These are phyloP conservation scores for Drosophila hamatofila DNA, from an alignment of 2,888 invertebrate species.

Conservation along the genomic window DNA sequence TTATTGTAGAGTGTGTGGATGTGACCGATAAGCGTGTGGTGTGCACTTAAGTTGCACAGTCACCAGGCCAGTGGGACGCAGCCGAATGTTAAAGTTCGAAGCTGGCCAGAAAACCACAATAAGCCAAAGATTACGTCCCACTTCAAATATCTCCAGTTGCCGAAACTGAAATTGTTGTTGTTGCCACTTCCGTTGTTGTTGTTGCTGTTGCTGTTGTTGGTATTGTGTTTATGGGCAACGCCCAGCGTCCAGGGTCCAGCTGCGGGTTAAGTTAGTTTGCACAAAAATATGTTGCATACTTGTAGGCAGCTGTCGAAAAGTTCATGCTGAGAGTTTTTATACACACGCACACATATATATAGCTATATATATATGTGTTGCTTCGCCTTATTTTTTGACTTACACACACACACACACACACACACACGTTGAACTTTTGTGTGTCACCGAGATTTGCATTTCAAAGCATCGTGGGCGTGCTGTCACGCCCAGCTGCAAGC, in stretches of 20 bases:
- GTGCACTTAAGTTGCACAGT: slow-evolving; percentile 75
- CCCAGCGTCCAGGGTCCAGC: slow-evolving; percentile 35
- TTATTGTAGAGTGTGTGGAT: slow-evolving; percentile 26
- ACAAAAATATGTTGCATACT: slow-evolving; percentile 74
- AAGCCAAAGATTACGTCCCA: slow-evolving; percentile 64
- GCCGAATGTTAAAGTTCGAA: slow-evolving; percentile 68
- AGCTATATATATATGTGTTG: background rate
- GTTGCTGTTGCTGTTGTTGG: slow-evolving; percentile 15
- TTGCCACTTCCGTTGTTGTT: slow-evolving; percentile 11
- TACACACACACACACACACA: slow-evolving; percentile 1
- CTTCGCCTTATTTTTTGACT: slow-evolving; percentile 8
- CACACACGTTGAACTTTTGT: slow-evolving; percentile 35
- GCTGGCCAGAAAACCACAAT: slow-evolving; percentile 73
- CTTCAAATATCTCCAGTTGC: slow-evolving; percentile 28
- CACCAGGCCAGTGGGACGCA: slow-evolving; percentile 37
- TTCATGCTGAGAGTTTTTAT: slow-evolving; percentile 21
- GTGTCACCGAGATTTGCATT: slow-evolving; percentile 70
- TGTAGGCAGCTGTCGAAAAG: slow-evolving; percentile 69
- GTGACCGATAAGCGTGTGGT: slow-evolving; percentile 78
- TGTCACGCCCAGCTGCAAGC: slow-evolving; percentile 24
- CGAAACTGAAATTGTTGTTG: slow-evolving; percentile 23
- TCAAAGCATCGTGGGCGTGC: slow-evolving; percentile 56
- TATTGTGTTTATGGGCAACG: slow-evolving; percentile 52
- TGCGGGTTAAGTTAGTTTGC: slow-evolving; percentile 54
- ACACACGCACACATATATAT: background rate